phyloP scores from a whole-genome alignment of 2,113 vertebrate species.

The Tachysurus vachellii region DNA sequence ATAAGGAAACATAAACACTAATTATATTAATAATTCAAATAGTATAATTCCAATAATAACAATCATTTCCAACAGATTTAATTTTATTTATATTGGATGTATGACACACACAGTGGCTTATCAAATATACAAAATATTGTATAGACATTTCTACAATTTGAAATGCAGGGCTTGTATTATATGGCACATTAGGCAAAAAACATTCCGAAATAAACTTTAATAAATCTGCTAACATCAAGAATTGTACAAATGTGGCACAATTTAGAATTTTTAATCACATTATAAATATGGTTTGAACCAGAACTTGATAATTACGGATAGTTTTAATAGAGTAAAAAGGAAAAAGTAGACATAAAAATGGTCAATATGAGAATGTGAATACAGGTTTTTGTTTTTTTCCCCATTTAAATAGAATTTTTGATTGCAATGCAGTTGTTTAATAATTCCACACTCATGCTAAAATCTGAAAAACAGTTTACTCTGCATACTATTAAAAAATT shows the following conservation, averaged over 20 bases:
- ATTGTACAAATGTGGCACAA: neutral
- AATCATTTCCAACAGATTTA: neutral
- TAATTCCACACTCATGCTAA: neutral
- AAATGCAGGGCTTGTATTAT: neutral
- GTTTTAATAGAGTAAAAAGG: neutral
- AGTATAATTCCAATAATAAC: too few relatives aligned
- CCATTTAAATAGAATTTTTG: neutral
- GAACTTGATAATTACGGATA: neutral
- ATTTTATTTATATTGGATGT: constrained; percentile 21
- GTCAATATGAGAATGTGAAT: neutral
- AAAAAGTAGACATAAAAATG: neutral
- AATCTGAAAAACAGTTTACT: neutral
- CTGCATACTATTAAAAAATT: neutral
- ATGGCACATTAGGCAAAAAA: neutral
- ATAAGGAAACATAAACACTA: neutral
- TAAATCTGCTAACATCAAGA: neutral
- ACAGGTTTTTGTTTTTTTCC: neutral
- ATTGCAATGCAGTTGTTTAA: neutral
- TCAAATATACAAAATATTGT: constrained; percentile 42
- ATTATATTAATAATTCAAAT: neutral
- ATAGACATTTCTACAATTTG: constrained; percentile 13
- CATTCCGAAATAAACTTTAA: neutral
- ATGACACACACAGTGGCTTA: constrained; percentile 21
- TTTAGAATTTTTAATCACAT: neutral
- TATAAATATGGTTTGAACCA: neutral